Percentiles rank a stretch among this genome's conserved stretches.
Conservation (phyloP, 2,888 invertebrate species). For the Philonicus albiceps region DNA sequence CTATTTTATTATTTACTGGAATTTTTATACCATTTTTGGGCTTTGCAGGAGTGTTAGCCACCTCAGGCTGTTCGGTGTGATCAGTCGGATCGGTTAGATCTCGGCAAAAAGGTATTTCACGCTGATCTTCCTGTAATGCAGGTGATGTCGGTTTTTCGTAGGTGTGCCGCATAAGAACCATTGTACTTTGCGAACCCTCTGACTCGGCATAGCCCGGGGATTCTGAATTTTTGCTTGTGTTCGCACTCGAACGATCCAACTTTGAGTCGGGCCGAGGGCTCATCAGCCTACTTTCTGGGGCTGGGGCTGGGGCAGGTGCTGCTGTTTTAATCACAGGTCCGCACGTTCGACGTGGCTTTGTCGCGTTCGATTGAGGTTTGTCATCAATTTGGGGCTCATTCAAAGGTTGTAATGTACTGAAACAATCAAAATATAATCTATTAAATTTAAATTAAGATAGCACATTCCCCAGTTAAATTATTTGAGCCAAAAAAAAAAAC, state of each 20-base stretch:
- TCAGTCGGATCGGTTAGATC: background rate
- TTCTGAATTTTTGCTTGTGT: background rate
- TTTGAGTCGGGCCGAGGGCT: background rate
- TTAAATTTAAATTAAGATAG: too few relatives aligned
- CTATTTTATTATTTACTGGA: background rate
- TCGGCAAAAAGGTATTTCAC: background rate
- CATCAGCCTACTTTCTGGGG: background rate
- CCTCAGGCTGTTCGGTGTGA: background rate
- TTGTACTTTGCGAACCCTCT: background rate
- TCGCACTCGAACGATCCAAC: background rate
- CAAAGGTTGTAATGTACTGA: background rate
- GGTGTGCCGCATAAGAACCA: background rate
- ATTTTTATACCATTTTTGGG: constrained; percentile 18
- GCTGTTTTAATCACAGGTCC: constrained; percentile 14
- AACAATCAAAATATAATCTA: background rate
- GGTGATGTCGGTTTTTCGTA: background rate
- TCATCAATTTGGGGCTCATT: background rate
- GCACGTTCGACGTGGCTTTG: constrained; percentile 30
- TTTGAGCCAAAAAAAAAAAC: too few relatives aligned
- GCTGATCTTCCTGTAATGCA: background rate
- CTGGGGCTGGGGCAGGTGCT: background rate
- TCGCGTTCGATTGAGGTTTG: background rate
- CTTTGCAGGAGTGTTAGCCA: background rate
- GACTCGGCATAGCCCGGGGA: background rate
- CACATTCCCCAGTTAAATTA: too few relatives aligned